Conservation (phyloP, 2,888 invertebrate genomes). For the Caenorhabditis afra region DNA sequence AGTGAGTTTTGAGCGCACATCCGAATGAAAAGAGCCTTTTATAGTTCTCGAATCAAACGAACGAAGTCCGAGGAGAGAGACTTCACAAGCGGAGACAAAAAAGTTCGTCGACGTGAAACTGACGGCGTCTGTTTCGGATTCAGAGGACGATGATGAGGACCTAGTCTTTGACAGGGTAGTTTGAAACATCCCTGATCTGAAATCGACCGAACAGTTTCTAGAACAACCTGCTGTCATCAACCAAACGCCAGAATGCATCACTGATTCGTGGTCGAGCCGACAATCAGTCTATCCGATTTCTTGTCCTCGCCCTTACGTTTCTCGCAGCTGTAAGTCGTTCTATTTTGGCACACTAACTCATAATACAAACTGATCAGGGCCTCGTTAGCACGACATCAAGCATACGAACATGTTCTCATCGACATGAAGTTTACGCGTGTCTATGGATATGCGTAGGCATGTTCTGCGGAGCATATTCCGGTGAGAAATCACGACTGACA, state of each 20-base stretch:
- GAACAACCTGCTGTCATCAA: slow-evolving; percentile 45
- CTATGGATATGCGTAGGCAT: slow-evolving; percentile 60
- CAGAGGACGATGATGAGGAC: slow-evolving; percentile 60
- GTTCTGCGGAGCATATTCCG: slow-evolving; percentile 39
- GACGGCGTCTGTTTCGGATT: slow-evolving; percentile 49
- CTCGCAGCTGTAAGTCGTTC: slow-evolving; percentile 24
- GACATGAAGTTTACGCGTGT: slow-evolving; percentile 44
- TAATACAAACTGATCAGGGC: slow-evolving; percentile 19
- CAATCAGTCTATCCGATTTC: slow-evolving; percentile 41
- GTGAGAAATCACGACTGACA: slow-evolving; percentile 21
- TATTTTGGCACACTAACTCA: not conserved
- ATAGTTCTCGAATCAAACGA: slow-evolving; percentile 71
- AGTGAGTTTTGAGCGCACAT: slow-evolving; percentile 61
- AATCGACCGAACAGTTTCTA: slow-evolving; percentile 4
- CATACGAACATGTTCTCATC: slow-evolving; percentile 29
- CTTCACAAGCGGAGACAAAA: slow-evolving; percentile 33
- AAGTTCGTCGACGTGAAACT: slow-evolving; percentile 65
- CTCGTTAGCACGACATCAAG: slow-evolving; percentile 27
- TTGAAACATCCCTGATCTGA: not conserved
- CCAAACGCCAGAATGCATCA: slow-evolving; percentile 40
- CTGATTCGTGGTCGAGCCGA: slow-evolving; percentile 50
- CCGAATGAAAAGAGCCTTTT: not conserved
- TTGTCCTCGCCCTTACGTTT: slow-evolving; percentile 37
- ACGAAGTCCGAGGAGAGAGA: slow-evolving; percentile 65
- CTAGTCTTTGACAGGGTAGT: slow-evolving; percentile 56